Evolutionary conservation across 1,140 invertebrate species (phyloP).

Genomic region (Adelges cooleyi): DNA sequence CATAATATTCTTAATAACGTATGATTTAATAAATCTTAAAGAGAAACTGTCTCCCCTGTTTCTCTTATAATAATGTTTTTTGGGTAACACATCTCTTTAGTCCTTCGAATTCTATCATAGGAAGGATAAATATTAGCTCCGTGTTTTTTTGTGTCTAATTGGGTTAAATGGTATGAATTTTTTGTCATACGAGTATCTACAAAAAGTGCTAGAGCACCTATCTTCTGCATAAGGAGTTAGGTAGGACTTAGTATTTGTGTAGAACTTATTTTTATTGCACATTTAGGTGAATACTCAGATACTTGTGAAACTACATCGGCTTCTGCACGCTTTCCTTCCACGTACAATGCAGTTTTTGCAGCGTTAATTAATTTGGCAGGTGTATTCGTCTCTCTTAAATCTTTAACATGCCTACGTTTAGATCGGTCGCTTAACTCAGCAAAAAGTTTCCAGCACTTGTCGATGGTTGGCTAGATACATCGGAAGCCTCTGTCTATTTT

Average conservation of each 20-base stretch:
- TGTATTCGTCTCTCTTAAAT: too few relatives aligned
- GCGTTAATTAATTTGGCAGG: too few relatives aligned
- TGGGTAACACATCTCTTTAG: neutral
- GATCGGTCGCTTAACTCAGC: too few relatives aligned
- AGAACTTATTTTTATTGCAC: neutral
- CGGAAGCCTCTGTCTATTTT: too few relatives aligned
- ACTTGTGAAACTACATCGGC: neutral
- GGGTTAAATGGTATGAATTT: neutral
- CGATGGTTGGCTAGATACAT: too few relatives aligned
- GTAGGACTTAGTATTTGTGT: neutral
- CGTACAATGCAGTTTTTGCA: neutral
- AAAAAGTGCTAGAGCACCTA: neutral
- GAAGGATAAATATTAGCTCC: slow-evolving; percentile 3
- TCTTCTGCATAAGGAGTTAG: neutral
- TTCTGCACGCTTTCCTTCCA: neutral
- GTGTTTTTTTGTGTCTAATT: neutral
- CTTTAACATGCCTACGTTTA: too few relatives aligned
- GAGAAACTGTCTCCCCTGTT: neutral
- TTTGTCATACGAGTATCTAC: neutral
- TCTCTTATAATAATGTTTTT: neutral
- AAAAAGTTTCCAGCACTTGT: too few relatives aligned
- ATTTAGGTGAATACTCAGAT: neutral
- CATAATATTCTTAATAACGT: neutral
- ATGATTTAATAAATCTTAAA: neutral
- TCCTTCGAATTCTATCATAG: neutral